These are phyloP conservation scores for Chaunax sp. DNA, from an alignment of 2,797 vertebrate genomes.

Conservation along the genomic window DNA sequence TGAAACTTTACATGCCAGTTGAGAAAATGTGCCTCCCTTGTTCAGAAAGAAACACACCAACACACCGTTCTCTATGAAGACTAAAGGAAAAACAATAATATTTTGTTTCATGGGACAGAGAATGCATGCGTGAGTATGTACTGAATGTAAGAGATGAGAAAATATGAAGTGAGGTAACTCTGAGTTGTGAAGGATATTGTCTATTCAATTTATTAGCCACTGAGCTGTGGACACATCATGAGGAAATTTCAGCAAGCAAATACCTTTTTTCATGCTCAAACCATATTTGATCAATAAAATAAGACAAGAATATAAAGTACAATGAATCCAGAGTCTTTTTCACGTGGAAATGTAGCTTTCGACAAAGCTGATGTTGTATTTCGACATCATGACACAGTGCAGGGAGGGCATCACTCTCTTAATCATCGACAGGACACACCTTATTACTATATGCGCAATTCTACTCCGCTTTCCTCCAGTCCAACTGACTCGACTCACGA, in stretches of 20 bases:
- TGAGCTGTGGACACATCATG: too few relatives aligned
- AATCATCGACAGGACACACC: neutral
- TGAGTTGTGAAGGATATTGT: too few relatives aligned
- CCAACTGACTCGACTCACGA: neutral
- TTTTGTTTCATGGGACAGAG: neutral
- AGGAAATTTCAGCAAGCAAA: neutral
- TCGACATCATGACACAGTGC: neutral
- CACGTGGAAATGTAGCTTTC: neutral
- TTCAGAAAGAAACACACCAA: conserved; percentile 1
- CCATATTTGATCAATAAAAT: neutral
- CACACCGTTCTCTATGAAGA: conserved; percentile 9
- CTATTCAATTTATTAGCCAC: too few relatives aligned
- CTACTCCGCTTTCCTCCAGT: neutral
- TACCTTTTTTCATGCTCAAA: neutral
- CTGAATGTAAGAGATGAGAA: too few relatives aligned
- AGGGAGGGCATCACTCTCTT: neutral
- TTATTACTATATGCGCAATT: neutral
- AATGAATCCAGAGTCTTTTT: neutral
- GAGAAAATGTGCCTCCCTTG: conserved; percentile 13
- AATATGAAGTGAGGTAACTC: too few relatives aligned
- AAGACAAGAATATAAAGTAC: neutral
- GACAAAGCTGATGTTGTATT: neutral
- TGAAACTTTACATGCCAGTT: conserved; percentile 43
- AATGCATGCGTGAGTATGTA: neutral
- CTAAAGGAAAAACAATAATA: neutral